Percentiles rank a stretch among this genome's conserved stretches.
phyloP scores from a whole-genome alignment of 2,797 vertebrate genomes.

The Tokudaia tokunoshimensis region DNA sequence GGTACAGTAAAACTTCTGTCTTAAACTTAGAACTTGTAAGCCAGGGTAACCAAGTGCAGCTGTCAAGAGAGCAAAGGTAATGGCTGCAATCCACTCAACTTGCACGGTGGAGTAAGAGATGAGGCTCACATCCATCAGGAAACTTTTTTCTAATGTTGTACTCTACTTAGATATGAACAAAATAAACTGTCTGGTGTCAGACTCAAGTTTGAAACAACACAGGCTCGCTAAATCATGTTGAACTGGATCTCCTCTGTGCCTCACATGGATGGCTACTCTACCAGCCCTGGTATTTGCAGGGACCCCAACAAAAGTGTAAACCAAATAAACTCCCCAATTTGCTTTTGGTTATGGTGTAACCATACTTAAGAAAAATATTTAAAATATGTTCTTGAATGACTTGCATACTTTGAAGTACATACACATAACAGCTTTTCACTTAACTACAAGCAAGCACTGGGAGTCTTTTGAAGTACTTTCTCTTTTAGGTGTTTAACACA shows the following conservation, averaged over 20 bases:
- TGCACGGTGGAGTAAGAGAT: neutral
- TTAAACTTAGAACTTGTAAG: slow-evolving; percentile 90
- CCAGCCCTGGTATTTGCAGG: neutral
- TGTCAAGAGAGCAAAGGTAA: slow-evolving; percentile 90
- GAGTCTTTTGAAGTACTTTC: slow-evolving; percentile 31
- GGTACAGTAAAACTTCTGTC: neutral
- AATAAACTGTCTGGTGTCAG: neutral
- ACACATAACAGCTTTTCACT: neutral
- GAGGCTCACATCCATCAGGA: neutral
- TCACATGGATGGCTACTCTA: neutral
- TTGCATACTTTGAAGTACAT: slow-evolving; percentile 45
- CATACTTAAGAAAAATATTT: slow-evolving; percentile 15
- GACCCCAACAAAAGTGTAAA: neutral
- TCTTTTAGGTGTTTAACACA: slow-evolving; percentile 29
- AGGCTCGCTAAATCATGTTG: neutral
- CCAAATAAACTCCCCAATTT: neutral
- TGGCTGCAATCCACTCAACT: slow-evolving; percentile 90
- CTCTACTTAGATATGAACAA: neutral
- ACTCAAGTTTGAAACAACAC: neutral
- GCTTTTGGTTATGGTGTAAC: too few relatives aligned
- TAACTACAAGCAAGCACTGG: slow-evolving; percentile 2
- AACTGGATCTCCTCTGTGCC: neutral
- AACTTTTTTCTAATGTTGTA: neutral
- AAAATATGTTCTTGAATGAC: slow-evolving; percentile 41
- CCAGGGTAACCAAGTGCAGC: slow-evolving; percentile 89